Percentiles rank a stretch among this genome's conserved stretches.
These are phyloP conservation scores for Anarsia innoxiella DNA, from an alignment of 2,888 invertebrate species.

Conservation along the genomic window DNA sequence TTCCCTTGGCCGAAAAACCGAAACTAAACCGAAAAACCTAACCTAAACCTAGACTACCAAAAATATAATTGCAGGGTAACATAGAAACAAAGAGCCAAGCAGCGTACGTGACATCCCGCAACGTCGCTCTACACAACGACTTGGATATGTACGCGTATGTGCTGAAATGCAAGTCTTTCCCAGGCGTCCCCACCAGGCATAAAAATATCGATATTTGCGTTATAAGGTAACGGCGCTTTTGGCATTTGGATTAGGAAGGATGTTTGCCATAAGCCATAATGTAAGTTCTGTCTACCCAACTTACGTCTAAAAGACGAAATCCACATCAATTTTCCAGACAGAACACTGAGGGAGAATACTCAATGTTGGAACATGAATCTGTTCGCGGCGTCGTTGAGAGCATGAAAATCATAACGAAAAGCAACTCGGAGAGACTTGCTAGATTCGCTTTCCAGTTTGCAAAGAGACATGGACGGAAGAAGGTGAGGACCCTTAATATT, in stretches of 20 bases:
- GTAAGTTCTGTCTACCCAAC: too few species aligned
- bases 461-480: background rate
- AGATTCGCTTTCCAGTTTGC: background rate
- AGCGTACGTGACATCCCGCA: background rate
- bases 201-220: background rate
- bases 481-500: background rate
- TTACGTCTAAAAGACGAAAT: too few species aligned
- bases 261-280: too few species aligned
- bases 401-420: background rate
- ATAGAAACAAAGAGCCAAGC: background rate
- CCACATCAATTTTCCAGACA: too few species aligned
- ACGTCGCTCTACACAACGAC: background rate
- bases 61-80: background rate
- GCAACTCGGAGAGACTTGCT: background rate
- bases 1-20: too few species aligned
- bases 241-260: too few species aligned
- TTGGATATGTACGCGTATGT: background rate
- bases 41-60: too few species aligned
- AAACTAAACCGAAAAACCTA: too few species aligned
- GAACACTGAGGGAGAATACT: constrained; percentile 99
- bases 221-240: too few species aligned
- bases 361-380: constrained; percentile 95
- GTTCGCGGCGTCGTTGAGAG: constrained; percentile 85
- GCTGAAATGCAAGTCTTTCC: background rate
- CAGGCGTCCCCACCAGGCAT: background rate